phyloP scores from a whole-genome alignment of 2,113 vertebrate genomes.

The Larimichthys crocea region DNA sequence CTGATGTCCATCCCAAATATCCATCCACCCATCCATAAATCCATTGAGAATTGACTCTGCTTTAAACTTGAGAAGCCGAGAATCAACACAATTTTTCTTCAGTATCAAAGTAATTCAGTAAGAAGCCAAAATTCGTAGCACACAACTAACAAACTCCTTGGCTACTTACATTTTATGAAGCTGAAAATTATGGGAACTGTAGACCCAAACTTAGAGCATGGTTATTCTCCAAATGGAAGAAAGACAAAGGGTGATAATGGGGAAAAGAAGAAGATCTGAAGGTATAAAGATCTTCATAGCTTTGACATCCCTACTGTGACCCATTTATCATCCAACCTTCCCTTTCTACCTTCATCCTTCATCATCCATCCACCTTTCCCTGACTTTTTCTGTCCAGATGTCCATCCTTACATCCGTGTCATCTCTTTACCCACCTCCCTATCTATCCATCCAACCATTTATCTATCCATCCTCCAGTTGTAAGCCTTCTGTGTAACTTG shows the following conservation, averaged over 20 bases:
- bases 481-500: constrained; percentile 39
- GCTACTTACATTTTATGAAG: not conserved
- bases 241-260: too few species aligned
- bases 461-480: not conserved
- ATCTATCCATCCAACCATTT: not conserved
- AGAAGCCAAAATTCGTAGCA: not conserved
- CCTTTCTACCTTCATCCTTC: too few species aligned
- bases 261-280: too few species aligned
- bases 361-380: not conserved
- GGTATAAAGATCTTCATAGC: too few species aligned
- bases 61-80: not conserved
- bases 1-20: too few species aligned
- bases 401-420: not conserved
- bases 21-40: too few species aligned
- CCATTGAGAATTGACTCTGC: too few species aligned
- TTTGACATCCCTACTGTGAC: not conserved
- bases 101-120: too few species aligned
- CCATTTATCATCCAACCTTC: not conserved
- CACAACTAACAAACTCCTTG: not conserved
- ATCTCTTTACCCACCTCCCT: not conserved
- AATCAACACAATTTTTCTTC: too few species aligned
- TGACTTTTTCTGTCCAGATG: not conserved
- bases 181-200: not conserved
- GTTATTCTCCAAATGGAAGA: too few species aligned
- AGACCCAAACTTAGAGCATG: too few species aligned